phyloP scores from a whole-genome alignment of 2,113 vertebrate genomes.

The Thryonomys swinderianus region DNA sequence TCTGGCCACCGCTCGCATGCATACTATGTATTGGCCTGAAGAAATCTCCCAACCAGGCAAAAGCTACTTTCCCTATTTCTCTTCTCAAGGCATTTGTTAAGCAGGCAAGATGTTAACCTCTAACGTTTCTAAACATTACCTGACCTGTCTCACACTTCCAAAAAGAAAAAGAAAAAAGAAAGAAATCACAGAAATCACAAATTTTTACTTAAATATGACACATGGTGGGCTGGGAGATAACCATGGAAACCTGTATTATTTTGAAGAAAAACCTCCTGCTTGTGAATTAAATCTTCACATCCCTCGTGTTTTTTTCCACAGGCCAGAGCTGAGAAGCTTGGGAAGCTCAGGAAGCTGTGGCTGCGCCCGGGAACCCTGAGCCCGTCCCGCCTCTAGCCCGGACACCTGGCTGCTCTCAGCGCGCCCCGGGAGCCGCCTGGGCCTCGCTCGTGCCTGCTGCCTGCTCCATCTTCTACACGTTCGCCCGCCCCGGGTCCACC shows the following conservation, averaged over 20 bases:
- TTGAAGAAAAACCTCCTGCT: neutral
- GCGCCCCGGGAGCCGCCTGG: neutral
- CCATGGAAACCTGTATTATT: slow-evolving; percentile 11
- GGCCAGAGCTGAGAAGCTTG: neutral
- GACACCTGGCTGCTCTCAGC: neutral
- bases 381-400: neutral
- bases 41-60: slow-evolving; percentile 32
- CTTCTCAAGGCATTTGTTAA: slow-evolving; percentile 12
- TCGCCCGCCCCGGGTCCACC: neutral
- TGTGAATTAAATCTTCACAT: slow-evolving; percentile 5
- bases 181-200: slow-evolving; percentile 48
- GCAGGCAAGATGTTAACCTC: slow-evolving; percentile 18
- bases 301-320: neutral
- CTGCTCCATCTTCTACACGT: neutral
- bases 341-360: neutral
- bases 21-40: slow-evolving; percentile 23
- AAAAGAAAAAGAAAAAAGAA: no score
- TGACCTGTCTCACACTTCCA: slow-evolving; percentile 44
- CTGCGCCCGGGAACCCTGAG: neutral
- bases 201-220: neutral
- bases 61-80: neutral
- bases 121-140: slow-evolving; percentile 44
- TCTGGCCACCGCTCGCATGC: slow-evolving; percentile 7
- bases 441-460: neutral
- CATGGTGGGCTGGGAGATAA: neutral